phyloP scores from a whole-genome alignment of 2,888 invertebrate species.

The Parnassius glacialis region DNA sequence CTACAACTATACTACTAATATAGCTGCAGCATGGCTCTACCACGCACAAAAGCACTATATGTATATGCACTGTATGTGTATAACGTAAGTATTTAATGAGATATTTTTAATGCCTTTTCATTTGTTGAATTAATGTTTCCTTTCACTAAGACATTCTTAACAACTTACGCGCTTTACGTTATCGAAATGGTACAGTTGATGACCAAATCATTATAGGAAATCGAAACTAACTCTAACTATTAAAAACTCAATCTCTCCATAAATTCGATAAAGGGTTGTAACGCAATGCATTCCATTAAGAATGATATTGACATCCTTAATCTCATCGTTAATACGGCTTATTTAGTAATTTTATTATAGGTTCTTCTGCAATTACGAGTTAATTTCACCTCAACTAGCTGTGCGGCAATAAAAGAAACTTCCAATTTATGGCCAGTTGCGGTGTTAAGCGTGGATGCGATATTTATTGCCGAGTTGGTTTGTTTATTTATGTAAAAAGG shows the following conservation, averaged over 20 bases:
- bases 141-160: not conserved
- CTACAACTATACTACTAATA: no score
- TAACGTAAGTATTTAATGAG: not conserved
- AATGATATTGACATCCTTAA: conserved; percentile 26
- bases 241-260: conserved; percentile 17
- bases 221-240: conserved; percentile 13
- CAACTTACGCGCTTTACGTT: conserved; percentile 9
- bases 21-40: no score
- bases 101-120: no score
- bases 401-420: conserved; percentile 59
- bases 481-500: conserved; percentile 50
- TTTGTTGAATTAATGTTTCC: no score
- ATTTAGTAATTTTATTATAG: conserved; percentile 44
- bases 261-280: conserved; percentile 21
- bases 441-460: conserved; percentile 54
- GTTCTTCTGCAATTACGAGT: conserved; percentile 63
- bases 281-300: conserved; percentile 14
- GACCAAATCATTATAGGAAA: conserved; percentile 12
- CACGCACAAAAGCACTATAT: no score
- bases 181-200: conserved; percentile 10
- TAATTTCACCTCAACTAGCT: conserved; percentile 58
- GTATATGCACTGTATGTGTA: no score
- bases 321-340: conserved; percentile 30
- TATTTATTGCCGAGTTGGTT: conserved; percentile 59
- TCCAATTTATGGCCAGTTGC: conserved; percentile 63